Base-by-base conservation (phyloP, 2,888 invertebrate species). In the Criorhina ranunculi region DNA sequence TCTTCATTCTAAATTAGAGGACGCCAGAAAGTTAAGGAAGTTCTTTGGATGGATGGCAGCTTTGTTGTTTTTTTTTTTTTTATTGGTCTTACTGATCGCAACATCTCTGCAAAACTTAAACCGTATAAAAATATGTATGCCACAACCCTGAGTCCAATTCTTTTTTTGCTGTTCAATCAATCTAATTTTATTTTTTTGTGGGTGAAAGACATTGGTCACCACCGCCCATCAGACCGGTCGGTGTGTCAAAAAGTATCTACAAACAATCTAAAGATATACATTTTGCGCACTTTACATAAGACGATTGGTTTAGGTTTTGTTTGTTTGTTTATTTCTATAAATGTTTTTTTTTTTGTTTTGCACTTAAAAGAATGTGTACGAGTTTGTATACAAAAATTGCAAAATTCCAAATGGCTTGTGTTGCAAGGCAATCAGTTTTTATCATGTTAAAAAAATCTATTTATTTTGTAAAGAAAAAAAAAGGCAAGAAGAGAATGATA, bases 201-300 rank as follows among this genome's bases (percentile, higher is more conserved):
- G 49, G 49, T 49, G 49, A 29, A 49, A 49, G 24, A 29, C 49
- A 46, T 29, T 6, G n/a, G 24, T 9, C 49, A 11, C 24, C 46
- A 11, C 2, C 49, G 11, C 24, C 46, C 11, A 19, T 49, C 29
- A 5, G 24, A 7, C 5, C 29, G 12, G 40, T 9, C 8, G 11
- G 5, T 40, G n/a, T 59, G n/a, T 40, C 29, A 6, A 40, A 66
- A 53, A 53, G 5, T 11, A 66, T 40, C 15, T 15, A 53, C 66
- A 40, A 53, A 66, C 15, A 42, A 31, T 53, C 24, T 29, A 66
- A 51, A 51, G 12, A 53, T 40, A 40, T 15, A 66, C n/a, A 51
- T 40, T 49, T 9, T 8, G 37, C 37, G 9, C 24, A n/a, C 19
- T 37, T 2, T 35, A 8, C 37, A n/a, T 37, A 19, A 19, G n/a